Base-by-base conservation (phyloP, 2,113 vertebrate species). In the Alethe diademata region DNA sequence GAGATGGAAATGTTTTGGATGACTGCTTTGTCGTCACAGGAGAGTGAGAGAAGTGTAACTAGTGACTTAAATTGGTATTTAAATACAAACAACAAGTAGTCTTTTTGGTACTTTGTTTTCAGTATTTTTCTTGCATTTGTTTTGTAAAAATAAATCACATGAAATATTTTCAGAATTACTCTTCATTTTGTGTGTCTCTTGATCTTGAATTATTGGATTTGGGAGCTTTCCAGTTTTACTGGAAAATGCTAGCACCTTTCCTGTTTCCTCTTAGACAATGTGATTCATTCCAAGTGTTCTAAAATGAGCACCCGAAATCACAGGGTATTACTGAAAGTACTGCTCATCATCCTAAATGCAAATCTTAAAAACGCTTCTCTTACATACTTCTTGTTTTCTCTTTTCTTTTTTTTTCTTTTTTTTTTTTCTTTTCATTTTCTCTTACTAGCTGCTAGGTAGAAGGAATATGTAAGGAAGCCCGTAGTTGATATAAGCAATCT, bases 401-500 rank as follows among this genome's bases (percentile, higher is more conserved):
- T 23, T 67, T 31, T 13, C 9, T 19, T 48, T 29, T 48, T 29
- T 26, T 57, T 64, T n/a, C 0, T 2, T 47, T 61, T 60, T 56
- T 4, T 62, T 31, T 13, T 14, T 15, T 53, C 26, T n/a, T 48
- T 70, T 31, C 0, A 2, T 53, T 61, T 72, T 56, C 5, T 66
- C 17, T 40, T 56, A 48, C 17, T 45, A 45, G 47, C 42, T 82
- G 48, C 61, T 14, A 35, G 29, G 10, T 57, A 66, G 40, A 61
- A 72, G 14, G 51, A 31, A 17, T 76, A 20, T 8, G 8, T 50
- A 38, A 65, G 20, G 47, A 85, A 90, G 38, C 25, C 19, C 8
- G 25, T 25, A 57, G 58, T 24, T 0, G 0, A 7, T 89, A 31
- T 6, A 17, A 64, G 15, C 40, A 43, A 26, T 83, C 20, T 38